Percentiles rank a stretch among this genome's conserved stretches.
phyloP scores from a whole-genome alignment of 2,888 invertebrate genomes.

The Dynastes grantii region DNA sequence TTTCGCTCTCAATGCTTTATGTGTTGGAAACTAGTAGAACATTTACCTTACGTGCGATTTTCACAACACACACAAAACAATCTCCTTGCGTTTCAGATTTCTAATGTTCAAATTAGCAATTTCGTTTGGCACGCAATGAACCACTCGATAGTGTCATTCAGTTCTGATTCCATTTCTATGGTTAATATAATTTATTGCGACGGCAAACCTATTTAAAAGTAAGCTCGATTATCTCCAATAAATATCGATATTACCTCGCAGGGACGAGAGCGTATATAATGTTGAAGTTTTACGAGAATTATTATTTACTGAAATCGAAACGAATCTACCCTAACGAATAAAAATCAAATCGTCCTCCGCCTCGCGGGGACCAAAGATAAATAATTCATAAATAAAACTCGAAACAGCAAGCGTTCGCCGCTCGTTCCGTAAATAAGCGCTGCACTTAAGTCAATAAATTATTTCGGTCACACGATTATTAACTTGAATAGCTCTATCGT shows the following conservation, averaged over 20 bases:
- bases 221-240: background rate
- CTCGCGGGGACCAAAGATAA: background rate
- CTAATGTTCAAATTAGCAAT: no score
- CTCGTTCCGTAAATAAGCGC: constrained; percentile 37
- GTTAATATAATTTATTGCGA: background rate
- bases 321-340: background rate
- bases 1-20: no score
- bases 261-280: background rate
- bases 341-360: background rate
- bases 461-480: constrained; percentile 43
- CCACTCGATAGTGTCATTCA: no score
- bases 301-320: constrained; percentile 13
- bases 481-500: constrained; percentile 45
- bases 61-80: no score
- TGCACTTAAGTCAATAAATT: constrained; percentile 44
- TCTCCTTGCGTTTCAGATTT: no score
- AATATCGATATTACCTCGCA: background rate
- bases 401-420: background rate
- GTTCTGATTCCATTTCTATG: no score
- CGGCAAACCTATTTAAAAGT: background rate
- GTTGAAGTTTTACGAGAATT: background rate
- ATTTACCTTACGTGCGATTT: no score
- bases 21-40: no score
- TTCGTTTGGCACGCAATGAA: no score
- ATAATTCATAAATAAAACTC: constrained; percentile 38